Percentiles rank a stretch among this genome's conserved stretches.
Conservation (phyloP, 2,113 vertebrate genomes). For the Hoplias malabaricus region DNA sequence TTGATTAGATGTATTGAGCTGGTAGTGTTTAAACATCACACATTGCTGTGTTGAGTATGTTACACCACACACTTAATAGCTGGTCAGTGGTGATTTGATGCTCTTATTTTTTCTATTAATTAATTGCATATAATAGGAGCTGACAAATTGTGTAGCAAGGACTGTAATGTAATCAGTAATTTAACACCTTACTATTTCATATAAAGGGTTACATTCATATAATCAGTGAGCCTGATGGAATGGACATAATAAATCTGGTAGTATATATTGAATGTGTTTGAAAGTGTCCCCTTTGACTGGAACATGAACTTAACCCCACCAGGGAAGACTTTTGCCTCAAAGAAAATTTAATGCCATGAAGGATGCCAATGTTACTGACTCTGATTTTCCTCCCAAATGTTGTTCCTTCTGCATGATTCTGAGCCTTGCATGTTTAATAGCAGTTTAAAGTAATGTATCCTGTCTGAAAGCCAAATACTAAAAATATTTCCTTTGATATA, state of each 20-base stretch:
- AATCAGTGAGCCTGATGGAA: too few species aligned
- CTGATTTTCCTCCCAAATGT: background rate
- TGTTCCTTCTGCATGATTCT: background rate
- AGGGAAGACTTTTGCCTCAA: background rate
- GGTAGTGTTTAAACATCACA: background rate
- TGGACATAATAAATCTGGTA: too few species aligned
- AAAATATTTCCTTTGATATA: slow-evolving; percentile 40
- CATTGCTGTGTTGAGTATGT: background rate
- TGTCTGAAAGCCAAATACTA: slow-evolving; percentile 8
- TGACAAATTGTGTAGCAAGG: too few species aligned
- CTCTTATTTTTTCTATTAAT: background rate
- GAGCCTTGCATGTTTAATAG: slow-evolving; percentile 11
- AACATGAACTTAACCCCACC: background rate
- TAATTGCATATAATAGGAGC: too few species aligned
- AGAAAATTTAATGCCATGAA: background rate
- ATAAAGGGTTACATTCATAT: too few species aligned
- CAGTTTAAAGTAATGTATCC: slow-evolving; percentile 22
- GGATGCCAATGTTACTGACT: slow-evolving; percentile 2
- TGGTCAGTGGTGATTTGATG: background rate
- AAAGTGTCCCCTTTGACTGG: background rate
- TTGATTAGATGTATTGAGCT: too few species aligned
- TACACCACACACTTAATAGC: background rate
- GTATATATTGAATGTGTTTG: background rate
- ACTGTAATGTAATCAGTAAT: too few species aligned
- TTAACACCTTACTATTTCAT: too few species aligned